These are phyloP conservation scores for Protonemura montana DNA, from an alignment of 2,888 invertebrate species.

Conservation along the genomic window DNA sequence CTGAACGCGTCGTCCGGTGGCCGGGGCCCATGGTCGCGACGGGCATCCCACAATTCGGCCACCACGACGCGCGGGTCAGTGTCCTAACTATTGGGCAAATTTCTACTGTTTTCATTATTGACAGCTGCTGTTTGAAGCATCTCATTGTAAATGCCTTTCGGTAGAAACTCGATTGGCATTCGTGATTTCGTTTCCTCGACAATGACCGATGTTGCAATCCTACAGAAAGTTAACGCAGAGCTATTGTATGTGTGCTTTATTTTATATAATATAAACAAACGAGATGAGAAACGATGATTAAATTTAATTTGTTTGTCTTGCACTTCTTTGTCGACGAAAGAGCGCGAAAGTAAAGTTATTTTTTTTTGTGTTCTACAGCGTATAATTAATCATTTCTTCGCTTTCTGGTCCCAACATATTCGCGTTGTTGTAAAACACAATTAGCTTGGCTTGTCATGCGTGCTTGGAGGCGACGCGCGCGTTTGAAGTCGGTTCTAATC, in stretches of 20 bases:
- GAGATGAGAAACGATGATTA: background rate
- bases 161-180: background rate
- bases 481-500: background rate
- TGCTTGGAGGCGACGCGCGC: background rate
- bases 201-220: background rate
- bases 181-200: background rate
- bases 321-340: background rate
- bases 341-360: background rate
- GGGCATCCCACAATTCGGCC: no score
- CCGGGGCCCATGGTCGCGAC: no score
- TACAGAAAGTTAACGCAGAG: no score
- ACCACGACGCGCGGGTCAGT: background rate
- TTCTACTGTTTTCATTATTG: conserved; percentile 22
- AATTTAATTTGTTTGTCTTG: background rate
- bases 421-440: conserved; percentile 21
- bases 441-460: background rate
- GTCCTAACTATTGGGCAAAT: background rate
- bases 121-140: conserved; percentile 55
- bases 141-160: background rate
- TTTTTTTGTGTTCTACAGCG: background rate
- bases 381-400: background rate
- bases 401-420: conserved; percentile 20
- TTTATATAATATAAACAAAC: background rate
- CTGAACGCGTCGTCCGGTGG: conserved; percentile 62
- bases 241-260: background rate